A percentile compares a stretch with the other conserved stretches of the same genome.
Evolutionary conservation across 2,113 vertebrate genomes (phyloP).

Genomic region (Neoarius graeffei): DNA sequence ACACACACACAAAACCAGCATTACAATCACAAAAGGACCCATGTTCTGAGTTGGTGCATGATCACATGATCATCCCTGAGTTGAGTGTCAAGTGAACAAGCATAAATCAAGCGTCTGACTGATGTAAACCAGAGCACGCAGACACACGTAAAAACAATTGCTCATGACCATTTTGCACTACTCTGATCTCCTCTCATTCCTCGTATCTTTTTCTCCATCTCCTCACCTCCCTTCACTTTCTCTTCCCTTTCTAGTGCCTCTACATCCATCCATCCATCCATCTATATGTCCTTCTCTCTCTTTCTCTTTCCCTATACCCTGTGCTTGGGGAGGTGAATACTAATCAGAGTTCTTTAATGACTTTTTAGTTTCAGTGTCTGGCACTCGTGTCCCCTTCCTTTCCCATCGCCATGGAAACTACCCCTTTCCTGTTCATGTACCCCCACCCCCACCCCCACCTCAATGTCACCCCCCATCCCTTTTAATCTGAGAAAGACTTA

Average conservation of each 20-base stretch:
- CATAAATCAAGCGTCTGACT: constrained; percentile 32
- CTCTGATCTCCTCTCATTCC: neutral
- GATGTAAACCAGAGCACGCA: neutral
- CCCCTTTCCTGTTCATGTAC: constrained; percentile 59
- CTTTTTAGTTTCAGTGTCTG: constrained; percentile 74
- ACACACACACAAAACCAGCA: constrained; percentile 14
- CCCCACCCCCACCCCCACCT: constrained; percentile 25
- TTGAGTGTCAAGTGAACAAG: constrained; percentile 30
- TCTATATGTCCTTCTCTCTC: constrained; percentile 41
- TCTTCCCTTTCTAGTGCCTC: constrained; percentile 54
- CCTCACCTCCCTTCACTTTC: neutral
- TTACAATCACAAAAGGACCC: constrained; percentile 41
- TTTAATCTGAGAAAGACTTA: constrained; percentile 45
- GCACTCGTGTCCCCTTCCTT: constrained; percentile 64
- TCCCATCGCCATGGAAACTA: constrained; percentile 85
- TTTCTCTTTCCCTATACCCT: constrained; percentile 45
- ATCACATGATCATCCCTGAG: constrained; percentile 28
- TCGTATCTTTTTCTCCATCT: neutral
- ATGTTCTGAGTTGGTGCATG: constrained; percentile 23
- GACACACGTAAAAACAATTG: neutral
- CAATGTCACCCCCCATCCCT: neutral
- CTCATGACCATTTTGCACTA: neutral
- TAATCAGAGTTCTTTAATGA: constrained; percentile 86
- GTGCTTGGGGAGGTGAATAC: constrained; percentile 77
- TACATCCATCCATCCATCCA: constrained; percentile 13